Evolutionary conservation across 2,113 vertebrate species (phyloP).

Genomic region (Hiodon alosoides): DNA sequence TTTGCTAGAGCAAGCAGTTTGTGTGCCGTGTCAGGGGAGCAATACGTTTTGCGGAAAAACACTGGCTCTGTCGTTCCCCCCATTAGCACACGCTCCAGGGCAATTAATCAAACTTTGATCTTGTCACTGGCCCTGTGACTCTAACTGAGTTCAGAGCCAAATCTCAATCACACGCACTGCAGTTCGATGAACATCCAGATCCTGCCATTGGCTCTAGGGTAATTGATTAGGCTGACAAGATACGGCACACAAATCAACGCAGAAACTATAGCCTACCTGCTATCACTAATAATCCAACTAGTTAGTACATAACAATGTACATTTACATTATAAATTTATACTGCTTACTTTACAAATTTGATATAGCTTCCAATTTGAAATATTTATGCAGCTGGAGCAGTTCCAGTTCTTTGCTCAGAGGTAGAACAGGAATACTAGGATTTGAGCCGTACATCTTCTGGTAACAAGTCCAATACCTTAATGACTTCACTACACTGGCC

Average conservation of each 20-base stretch:
- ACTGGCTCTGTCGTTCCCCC: slow-evolving; percentile 30
- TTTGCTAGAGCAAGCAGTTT: slow-evolving; percentile 26
- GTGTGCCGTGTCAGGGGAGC: slow-evolving; percentile 15
- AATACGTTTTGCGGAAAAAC: slow-evolving; percentile 11
- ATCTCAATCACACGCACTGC: slow-evolving; percentile 41
- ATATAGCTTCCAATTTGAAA: too few relatives aligned
- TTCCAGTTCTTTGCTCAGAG: too few relatives aligned
- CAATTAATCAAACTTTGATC: slow-evolving; percentile 49
- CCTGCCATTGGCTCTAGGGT: slow-evolving; percentile 28
- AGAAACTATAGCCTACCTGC: neutral
- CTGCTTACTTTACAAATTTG: too few relatives aligned
- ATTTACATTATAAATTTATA: too few relatives aligned
- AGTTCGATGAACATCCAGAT: slow-evolving; percentile 40
- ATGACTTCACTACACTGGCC: too few relatives aligned
- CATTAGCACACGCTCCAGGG: slow-evolving; percentile 53
- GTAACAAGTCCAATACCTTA: too few relatives aligned
- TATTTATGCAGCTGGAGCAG: too few relatives aligned
- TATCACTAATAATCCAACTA: too few relatives aligned
- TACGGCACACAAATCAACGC: neutral
- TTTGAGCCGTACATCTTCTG: too few relatives aligned
- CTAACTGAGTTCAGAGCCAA: slow-evolving; percentile 36
- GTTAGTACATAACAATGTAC: too few relatives aligned
- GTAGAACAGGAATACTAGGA: too few relatives aligned
- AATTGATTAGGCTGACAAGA: slow-evolving; percentile 30
- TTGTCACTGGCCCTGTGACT: slow-evolving; percentile 33